Percentiles rank a stretch among this genome's conserved stretches.
phyloP scores from a whole-genome alignment of 2,797 vertebrate genomes.

The Phaenicophaeus curvirostris region DNA sequence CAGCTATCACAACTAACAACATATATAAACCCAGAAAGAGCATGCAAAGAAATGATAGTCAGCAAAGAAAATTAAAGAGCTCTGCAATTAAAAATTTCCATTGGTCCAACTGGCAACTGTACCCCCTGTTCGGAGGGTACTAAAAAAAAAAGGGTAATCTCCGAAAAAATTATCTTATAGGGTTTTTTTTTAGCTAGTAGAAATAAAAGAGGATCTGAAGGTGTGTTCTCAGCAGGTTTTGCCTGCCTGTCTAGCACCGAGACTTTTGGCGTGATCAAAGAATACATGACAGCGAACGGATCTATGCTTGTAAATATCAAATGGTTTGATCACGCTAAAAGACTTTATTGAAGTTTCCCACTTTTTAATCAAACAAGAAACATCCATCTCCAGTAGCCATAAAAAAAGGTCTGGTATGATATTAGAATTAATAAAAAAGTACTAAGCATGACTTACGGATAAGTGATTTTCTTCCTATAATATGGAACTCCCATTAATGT shows the following conservation, averaged over 20 bases:
- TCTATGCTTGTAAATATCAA: constrained; percentile 70
- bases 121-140: neutral
- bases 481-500: neutral
- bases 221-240: constrained; percentile 17
- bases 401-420: neutral
- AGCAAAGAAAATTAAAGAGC: neutral
- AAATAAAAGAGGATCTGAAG: constrained; percentile 36
- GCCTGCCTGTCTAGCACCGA: neutral
- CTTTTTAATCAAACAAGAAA: constrained; percentile 62
- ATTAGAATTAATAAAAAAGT: neutral
- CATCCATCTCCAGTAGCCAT: neutral
- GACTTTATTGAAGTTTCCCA: constrained; percentile 24
- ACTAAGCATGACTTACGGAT: neutral
- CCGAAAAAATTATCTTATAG: neutral
- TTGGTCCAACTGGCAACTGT: rapidly evolving
- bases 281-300: constrained; percentile 68
- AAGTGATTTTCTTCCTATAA: neutral
- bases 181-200: neutral
- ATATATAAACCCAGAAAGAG: neutral
- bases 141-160: neutral
- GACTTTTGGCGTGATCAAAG: constrained; percentile 70
- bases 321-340: neutral
- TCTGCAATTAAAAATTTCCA: neutral
- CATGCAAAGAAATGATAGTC: neutral
- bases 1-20: neutral